These are phyloP conservation scores for Tympanoctomys barrerae DNA, from an alignment of 2,797 vertebrate species.

Conservation along the genomic window DNA sequence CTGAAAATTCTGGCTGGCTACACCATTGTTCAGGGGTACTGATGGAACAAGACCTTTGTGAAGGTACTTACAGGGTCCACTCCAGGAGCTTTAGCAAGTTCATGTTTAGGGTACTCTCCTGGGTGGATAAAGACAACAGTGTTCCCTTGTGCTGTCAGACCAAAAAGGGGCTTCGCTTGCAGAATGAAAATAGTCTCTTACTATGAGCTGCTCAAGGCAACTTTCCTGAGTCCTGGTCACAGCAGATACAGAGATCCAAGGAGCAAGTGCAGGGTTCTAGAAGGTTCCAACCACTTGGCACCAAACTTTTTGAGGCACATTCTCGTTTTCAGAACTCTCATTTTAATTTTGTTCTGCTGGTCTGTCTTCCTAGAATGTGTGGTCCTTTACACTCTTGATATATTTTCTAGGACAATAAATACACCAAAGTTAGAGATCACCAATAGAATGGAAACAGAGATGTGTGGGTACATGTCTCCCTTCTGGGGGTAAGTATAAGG, in stretches of 20 bases:
- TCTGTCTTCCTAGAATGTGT: neutral
- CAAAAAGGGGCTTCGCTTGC: neutral
- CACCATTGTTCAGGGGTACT: neutral
- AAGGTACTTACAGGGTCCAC: neutral
- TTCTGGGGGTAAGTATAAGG: neutral
- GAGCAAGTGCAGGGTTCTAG: neutral
- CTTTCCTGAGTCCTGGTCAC: neutral
- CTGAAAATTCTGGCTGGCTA: conserved; percentile 1
- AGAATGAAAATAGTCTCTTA: neutral
- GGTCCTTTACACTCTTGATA: neutral
- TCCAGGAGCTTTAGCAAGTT: neutral
- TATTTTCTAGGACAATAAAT: neutral
- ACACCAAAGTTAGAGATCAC: neutral
- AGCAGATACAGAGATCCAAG: neutral
- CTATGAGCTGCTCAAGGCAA: neutral
- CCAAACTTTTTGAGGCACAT: neutral
- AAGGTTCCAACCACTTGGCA: neutral
- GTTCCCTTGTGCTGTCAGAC: neutral
- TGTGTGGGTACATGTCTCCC: neutral
- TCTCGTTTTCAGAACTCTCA: neutral
- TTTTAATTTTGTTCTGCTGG: neutral
- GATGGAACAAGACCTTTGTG: neutral
- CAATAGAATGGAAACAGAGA: neutral
- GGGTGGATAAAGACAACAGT: neutral
- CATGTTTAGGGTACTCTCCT: neutral